Evolutionary conservation across 2,113 vertebrate genomes (phyloP).

Genomic region (Numida meleagris): DNA sequence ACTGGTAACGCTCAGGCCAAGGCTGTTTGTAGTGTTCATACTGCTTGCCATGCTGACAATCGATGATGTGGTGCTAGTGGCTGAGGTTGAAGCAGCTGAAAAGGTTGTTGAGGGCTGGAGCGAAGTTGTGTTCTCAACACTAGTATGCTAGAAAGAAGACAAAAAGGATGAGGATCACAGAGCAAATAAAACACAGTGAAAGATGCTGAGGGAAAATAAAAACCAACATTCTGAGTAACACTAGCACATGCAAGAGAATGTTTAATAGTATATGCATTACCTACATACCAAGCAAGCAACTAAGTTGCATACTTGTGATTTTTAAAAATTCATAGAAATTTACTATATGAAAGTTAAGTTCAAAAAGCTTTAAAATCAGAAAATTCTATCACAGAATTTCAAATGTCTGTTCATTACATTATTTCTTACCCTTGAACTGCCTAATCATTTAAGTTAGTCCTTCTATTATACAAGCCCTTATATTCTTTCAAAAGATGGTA

Average conservation of each 20-base stretch:
- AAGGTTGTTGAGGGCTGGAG: constrained; percentile 83
- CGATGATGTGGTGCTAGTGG: constrained; percentile 77
- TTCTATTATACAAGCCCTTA: background rate
- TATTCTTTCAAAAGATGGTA: background rate
- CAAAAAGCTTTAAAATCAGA: background rate
- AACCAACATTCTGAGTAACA: background rate
- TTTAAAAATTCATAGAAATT: background rate
- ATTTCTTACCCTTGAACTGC: background rate
- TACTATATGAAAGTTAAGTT: background rate
- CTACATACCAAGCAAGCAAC: background rate
- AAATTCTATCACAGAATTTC: background rate
- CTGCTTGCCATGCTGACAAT: constrained; percentile 79
- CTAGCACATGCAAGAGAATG: background rate
- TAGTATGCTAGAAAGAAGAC: constrained; percentile 82
- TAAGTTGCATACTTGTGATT: background rate
- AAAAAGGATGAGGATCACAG: constrained; percentile 11
- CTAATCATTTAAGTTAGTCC: background rate
- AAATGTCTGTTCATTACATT: background rate
- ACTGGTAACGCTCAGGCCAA: constrained; percentile 86
- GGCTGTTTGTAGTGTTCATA: constrained; percentile 80
- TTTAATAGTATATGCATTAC: background rate
- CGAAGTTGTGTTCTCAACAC: constrained; percentile 83
- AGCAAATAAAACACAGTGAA: constrained; percentile 10
- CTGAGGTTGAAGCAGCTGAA: constrained; percentile 74
- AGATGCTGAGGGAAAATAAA: background rate